phyloP scores from a whole-genome alignment of 92 coral and sea anemone genomes.

The Zoanthus gigantus region DNA sequence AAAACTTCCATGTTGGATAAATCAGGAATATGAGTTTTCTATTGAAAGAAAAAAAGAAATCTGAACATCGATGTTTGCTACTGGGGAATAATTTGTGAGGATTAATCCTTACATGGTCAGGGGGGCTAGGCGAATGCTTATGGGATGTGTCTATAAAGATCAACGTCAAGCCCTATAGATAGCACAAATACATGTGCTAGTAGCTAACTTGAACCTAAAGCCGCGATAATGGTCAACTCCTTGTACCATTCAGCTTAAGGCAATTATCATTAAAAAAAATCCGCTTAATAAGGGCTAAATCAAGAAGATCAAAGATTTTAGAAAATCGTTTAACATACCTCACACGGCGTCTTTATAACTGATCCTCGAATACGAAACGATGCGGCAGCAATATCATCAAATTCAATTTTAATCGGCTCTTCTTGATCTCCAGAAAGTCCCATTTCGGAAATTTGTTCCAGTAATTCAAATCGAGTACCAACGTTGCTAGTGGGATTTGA shows the following conservation, averaged over 20 bases:
- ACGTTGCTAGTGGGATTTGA: conserved; percentile 57
- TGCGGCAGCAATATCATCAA: conserved; percentile 86
- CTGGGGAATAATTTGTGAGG: no score
- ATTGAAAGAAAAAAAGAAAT: background rate
- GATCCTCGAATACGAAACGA: conserved; percentile 82
- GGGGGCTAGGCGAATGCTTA: no score
- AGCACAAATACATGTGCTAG: no score
- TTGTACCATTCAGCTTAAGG: no score
- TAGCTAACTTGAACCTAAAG: no score
- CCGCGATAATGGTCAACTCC: no score
- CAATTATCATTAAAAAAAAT: no score
- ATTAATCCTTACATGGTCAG: no score
- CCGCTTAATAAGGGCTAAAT: no score
- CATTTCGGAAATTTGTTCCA: conserved; percentile 59
- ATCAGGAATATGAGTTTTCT: conserved; percentile 77
- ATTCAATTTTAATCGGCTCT: conserved; percentile 73
- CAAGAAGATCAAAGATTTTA: background rate
- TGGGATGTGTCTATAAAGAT: no score
- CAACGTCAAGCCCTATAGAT: no score
- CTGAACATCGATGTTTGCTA: no score
- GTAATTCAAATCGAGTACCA: conserved; percentile 61
- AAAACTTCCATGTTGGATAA: conserved; percentile 73
- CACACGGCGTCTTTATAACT: conserved; percentile 81
- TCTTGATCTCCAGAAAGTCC: conserved; percentile 76
- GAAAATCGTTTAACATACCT: conserved; percentile 43